phyloP scores from a whole-genome alignment of 2,113 vertebrate species.

The Zosterops lateralis region DNA sequence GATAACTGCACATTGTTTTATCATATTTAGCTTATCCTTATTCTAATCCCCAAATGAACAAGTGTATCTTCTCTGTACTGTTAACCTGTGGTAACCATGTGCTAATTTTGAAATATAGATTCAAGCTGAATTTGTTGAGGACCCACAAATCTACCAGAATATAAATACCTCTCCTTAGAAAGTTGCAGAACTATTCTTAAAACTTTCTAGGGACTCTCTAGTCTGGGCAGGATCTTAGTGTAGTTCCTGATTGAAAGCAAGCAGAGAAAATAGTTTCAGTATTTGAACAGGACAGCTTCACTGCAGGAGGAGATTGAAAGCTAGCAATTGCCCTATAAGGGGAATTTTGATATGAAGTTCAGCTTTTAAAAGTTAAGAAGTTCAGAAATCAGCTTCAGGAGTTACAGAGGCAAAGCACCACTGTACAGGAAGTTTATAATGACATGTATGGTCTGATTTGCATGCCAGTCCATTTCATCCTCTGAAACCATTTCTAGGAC shows the following conservation, averaged over 20 bases:
- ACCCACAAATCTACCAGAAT: neutral
- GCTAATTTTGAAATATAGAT: neutral
- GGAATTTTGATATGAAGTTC: neutral
- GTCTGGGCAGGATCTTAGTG: neutral
- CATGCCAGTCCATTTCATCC: neutral
- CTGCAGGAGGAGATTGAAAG: neutral
- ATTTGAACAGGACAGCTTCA: neutral
- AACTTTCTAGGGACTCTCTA: neutral
- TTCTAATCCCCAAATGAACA: neutral
- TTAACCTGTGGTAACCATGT: neutral
- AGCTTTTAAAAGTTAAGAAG: neutral
- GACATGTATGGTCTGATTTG: neutral
- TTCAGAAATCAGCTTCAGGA: neutral
- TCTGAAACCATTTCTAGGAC: neutral
- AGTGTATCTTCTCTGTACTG: neutral
- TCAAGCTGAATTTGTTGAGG: neutral
- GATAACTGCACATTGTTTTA: neutral
- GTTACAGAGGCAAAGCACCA: neutral
- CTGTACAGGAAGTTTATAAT: neutral
- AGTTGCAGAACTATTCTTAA: neutral
- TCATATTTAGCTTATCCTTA: neutral
- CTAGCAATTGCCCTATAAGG: fast-evolving
- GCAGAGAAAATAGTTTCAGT: neutral
- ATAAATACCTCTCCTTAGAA: neutral
- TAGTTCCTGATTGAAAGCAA: neutral